phyloP scores from a whole-genome alignment of 2,888 invertebrate species.

The Temnothorax ravouxi region DNA sequence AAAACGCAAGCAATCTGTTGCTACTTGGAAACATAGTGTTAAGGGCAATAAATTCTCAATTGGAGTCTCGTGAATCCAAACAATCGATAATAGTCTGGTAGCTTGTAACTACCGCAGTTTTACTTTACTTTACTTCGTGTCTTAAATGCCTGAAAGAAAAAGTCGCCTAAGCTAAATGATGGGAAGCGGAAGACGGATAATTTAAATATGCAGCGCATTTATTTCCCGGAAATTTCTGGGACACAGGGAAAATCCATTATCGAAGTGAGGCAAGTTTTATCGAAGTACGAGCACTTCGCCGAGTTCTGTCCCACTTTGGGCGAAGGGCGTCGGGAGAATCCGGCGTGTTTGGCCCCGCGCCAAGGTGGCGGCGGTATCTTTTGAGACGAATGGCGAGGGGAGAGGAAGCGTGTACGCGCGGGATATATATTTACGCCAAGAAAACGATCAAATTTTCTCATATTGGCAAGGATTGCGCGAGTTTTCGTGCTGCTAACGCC shows the following conservation, averaged over 20 bases:
- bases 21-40: neutral
- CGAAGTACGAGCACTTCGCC: slow-evolving; percentile 45
- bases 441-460: slow-evolving; percentile 51
- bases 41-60: neutral
- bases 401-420: neutral
- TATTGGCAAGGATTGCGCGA: slow-evolving; percentile 37
- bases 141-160: slow-evolving; percentile 22
- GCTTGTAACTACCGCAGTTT: slow-evolving; percentile 17
- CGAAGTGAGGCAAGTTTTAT: slow-evolving; percentile 62
- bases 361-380: slow-evolving; percentile 12
- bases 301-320: slow-evolving; percentile 51
- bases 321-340: slow-evolving; percentile 38
- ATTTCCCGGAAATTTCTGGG: slow-evolving; percentile 45
- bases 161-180: neutral
- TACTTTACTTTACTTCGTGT: slow-evolving; percentile 13
- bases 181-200: slow-evolving; percentile 20
- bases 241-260: slow-evolving; percentile 67
- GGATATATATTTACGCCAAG: slow-evolving; percentile 29
- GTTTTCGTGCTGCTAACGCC: slow-evolving; percentile 11
- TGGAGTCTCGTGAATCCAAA: neutral
- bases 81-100: slow-evolving; percentile 3
- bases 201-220: slow-evolving; percentile 46
- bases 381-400: neutral
- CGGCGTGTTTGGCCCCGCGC: slow-evolving; percentile 39
- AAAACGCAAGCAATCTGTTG: neutral